Base-by-base conservation (phyloP, 1,140 invertebrate genomes). In the Pseudomyrmex flavicornis region DNA sequence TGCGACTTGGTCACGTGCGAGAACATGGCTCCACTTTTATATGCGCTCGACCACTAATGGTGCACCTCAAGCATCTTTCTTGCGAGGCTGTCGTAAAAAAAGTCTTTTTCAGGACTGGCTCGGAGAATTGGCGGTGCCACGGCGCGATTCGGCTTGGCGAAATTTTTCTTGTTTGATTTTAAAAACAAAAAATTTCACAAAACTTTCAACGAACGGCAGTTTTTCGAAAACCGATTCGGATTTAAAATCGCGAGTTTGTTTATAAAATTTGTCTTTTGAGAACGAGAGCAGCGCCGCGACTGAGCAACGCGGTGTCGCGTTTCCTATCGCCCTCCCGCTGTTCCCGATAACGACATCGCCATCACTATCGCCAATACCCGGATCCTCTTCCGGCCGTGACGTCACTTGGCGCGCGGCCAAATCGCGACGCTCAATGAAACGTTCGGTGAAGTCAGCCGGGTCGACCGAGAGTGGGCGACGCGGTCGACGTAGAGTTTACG, bases 391-490 rank as follows among this genome's bases (percentile, higher is more conserved):
- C 82, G 85, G 13, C 65, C 20, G 85, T 93, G 91, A 92, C 92
- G 91, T 92, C 91, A 92, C 84, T 84, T 93, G 92, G 91, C 92
- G 80, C 69, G 26, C 63, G 48, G 90, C 91, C 91, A 93, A 91
- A 62, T 82, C 88, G 70, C 66, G 44, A 77, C 89, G 91, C 90
- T 93, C 91, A 93, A 93, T 93, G 92, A 92, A 93, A 92, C 88
- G 83, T 88, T 83, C 82, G 79, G 76, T 26, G 84, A 86, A 85
- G 35, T 35, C 35, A 35, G 84, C 84, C 80, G 76, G 84, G 82
- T 74, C 73, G 73, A 35, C 65, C 79, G 66, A 62, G 76, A 35
- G 35, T 58, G 65, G 87, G 74, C 77, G 83, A 83, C 58, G 84
- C 62, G 69, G 74, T 76, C 82, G 77, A 48, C 84, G 88, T 79